Evolutionary conservation across 1,140 invertebrate genomes (phyloP).

Genomic region (Brachionus paranguensis): DNA sequence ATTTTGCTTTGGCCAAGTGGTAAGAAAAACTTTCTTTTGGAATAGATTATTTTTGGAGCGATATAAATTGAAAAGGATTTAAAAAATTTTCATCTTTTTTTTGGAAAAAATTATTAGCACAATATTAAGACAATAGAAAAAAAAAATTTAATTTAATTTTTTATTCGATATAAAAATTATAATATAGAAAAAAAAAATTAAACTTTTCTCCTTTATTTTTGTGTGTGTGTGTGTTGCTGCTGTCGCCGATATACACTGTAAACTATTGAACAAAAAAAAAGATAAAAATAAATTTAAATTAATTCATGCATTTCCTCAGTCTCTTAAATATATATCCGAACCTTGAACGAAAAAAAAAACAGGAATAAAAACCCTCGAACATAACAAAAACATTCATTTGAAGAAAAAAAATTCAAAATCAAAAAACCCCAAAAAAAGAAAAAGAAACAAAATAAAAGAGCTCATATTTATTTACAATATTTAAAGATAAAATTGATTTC

Average conservation of each 20-base stretch:
- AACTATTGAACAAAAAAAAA: neutral
- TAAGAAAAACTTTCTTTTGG: too few relatives aligned
- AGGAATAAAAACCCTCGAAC: too few relatives aligned
- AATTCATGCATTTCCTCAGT: neutral
- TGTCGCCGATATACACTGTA: neutral
- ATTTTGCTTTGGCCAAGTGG: too few relatives aligned
- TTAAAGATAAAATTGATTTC: neutral
- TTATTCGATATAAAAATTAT: neutral
- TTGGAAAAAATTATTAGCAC: too few relatives aligned
- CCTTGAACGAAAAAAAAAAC: neutral
- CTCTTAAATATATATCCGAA: constrained; percentile 11
- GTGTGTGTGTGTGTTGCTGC: neutral
- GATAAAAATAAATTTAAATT: neutral
- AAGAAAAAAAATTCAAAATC: neutral
- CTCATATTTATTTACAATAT: constrained; percentile 1
- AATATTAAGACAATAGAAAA: too few relatives aligned
- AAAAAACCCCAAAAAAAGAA: neutral
- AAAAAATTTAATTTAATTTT: neutral
- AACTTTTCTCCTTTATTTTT: neutral
- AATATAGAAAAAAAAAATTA: neutral
- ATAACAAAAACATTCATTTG: neutral
- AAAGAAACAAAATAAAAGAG: neutral
- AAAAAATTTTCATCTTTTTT: too few relatives aligned
- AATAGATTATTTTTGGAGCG: too few relatives aligned
- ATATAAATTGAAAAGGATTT: too few relatives aligned